A percentile compares a stretch with the other conserved stretches of the same genome.
Evolutionary conservation across 2,113 vertebrate genomes (phyloP).

Genomic region (Stegostoma tigrinum): DNA sequence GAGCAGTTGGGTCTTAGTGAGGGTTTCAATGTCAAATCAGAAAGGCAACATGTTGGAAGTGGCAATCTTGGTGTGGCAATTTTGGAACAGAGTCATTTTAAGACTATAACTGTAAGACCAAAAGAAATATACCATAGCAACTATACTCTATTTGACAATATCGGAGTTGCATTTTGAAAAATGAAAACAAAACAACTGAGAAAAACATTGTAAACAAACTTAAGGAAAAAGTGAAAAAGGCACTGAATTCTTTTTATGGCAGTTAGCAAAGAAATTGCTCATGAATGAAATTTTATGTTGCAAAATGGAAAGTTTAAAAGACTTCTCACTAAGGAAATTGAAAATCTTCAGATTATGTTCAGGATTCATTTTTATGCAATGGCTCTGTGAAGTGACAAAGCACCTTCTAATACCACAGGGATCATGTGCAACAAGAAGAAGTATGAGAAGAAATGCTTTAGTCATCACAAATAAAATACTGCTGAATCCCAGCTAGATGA

Average conservation of each 20-base stretch:
- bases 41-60: neutral
- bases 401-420: neutral
- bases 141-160: neutral
- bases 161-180: neutral
- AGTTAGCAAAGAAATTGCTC: neutral
- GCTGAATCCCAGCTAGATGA: neutral
- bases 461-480: conserved; percentile 8
- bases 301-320: neutral
- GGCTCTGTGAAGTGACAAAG: neutral
- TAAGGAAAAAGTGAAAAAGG: neutral
- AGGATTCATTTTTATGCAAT: neutral
- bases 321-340: neutral
- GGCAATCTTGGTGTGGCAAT: neutral
- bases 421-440: neutral
- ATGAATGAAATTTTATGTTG: neutral
- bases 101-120: too few relatives aligned
- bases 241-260: neutral
- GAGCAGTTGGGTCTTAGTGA: neutral
- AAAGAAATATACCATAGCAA: neutral
- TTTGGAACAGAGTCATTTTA: neutral
- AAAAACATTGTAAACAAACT: too few relatives aligned
- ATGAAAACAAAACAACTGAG: neutral
- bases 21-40: neutral
- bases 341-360: neutral
- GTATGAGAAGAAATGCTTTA: neutral